Base-by-base conservation (phyloP, 2,797 vertebrate genomes). In the Enteromius viviparus region DNA sequence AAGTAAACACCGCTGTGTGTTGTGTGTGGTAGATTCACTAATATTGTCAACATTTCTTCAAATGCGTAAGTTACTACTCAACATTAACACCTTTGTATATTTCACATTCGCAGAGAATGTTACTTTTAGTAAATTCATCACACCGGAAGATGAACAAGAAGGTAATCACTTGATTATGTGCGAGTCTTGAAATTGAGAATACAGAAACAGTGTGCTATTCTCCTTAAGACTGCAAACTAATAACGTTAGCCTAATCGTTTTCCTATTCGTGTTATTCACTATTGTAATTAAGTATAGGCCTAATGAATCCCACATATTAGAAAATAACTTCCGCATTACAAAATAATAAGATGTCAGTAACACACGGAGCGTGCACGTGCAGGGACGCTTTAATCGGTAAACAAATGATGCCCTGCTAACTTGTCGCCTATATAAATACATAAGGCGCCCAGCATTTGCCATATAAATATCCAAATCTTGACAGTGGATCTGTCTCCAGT, bases 401-500 rank as follows among this genome's bases (percentile, higher is more conserved):
- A 14, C 32, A 75, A 55, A 37, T 29, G 10, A 12, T 71, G 68
- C 42, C 8, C 42, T 47, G 23, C 47, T 15, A 21, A 21, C 70
- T n/a, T 40, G 8, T 32, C 14, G 32, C 11, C 23, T 62, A 62
- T 26, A 42, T 15, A 17, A 72, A 65, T 51, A 21, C 47, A 60
- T 3, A 34, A 15, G 3, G 1, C n/a, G 8, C 14, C 42, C 14
- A 14, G 34, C 34, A 42, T 47, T 62, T 10, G 29, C 23, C 9
- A 1, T 64, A 10, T 17, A 65, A 15, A 70, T 71, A 32, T 71
- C 53, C 40, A 60, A 34, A 81, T 71, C 79, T 72, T 62, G 29
- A 81, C 74, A 49, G 72, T 78, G 71, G 80, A 83, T 88, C 68
- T 32, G 11, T 81, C 77, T 86, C 84, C 68, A 21, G 82, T 86